phyloP scores from a whole-genome alignment of 1,140 invertebrate species.

The Trachymyrmex cornetzi region DNA sequence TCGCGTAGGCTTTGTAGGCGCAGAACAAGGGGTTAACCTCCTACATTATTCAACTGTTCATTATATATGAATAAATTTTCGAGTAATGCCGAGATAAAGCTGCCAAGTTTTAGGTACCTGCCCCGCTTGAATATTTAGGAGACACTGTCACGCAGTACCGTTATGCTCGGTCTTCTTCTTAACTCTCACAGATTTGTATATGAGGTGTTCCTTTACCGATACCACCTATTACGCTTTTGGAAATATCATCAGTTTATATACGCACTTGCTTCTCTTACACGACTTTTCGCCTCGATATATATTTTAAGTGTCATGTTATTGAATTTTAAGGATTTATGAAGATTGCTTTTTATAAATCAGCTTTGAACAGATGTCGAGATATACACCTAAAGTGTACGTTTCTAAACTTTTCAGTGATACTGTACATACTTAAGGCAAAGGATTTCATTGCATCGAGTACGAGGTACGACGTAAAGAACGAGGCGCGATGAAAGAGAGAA shows the following conservation, averaged over 20 bases:
- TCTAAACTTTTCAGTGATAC: background rate
- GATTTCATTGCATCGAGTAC: conserved; percentile 17
- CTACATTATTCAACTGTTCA: conserved; percentile 86
- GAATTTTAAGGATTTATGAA: background rate
- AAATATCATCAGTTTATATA: background rate
- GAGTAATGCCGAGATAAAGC: conserved; percentile 87
- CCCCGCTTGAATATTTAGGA: conserved; percentile 86
- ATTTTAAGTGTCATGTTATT: background rate
- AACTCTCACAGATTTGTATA: conserved; percentile 77
- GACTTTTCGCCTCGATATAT: background rate
- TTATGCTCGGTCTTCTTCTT: conserved; percentile 85
- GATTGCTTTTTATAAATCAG: background rate
- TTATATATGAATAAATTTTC: conserved; percentile 88
- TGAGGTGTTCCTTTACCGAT: conserved; percentile 54
- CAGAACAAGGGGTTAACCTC: conserved; percentile 87
- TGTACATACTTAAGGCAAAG: background rate
- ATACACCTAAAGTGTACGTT: background rate
- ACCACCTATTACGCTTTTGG: background rate
- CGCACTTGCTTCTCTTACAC: background rate
- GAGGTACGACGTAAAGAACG: conserved; percentile 6
- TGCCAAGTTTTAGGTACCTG: conserved; percentile 86
- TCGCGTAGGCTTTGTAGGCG: conserved; percentile 82
- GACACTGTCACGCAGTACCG: conserved; percentile 87
- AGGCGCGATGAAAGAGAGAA: conserved; percentile 4
- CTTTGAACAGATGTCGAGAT: background rate